Percentiles rank a stretch among this genome's conserved stretches.
phyloP scores from a whole-genome alignment of 2,113 vertebrate genomes.

The Xenopus tropicalis region DNA sequence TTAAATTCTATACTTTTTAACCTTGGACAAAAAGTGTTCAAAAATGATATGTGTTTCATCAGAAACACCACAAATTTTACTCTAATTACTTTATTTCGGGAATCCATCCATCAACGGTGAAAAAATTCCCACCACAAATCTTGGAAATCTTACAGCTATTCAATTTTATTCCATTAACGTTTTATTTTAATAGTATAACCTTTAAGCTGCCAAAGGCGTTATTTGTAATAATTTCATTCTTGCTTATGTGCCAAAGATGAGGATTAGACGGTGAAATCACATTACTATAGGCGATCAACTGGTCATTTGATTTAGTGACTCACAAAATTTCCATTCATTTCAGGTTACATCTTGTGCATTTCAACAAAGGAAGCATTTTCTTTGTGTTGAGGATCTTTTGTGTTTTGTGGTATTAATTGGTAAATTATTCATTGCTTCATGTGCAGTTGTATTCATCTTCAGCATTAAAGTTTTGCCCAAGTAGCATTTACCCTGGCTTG shows the following conservation, averaged over 20 bases:
- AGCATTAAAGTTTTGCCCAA: too few relatives aligned
- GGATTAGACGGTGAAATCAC: conserved; percentile 40
- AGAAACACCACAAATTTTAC: conserved; percentile 45
- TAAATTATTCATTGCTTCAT: too few relatives aligned
- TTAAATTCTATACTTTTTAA: conserved; percentile 32
- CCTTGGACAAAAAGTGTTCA: conserved; percentile 21
- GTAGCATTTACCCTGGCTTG: too few relatives aligned
- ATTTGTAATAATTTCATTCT: conserved; percentile 47
- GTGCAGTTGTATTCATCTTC: too few relatives aligned
- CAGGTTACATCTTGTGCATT: conserved; percentile 8
- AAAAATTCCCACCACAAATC: conserved; percentile 52
- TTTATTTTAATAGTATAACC: conserved; percentile 56
- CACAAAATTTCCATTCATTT: conserved; percentile 17
- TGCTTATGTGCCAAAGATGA: conserved; percentile 35
- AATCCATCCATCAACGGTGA: conserved; percentile 48
- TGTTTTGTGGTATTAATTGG: too few relatives aligned
- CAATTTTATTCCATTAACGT: conserved; percentile 49
- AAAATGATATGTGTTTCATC: conserved; percentile 36
- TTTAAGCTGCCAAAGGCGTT: conserved; percentile 50
- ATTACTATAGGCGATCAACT: conserved; percentile 34
- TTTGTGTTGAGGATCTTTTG: too few relatives aligned
- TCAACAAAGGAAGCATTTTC: neutral
- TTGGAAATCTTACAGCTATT: conserved; percentile 56
- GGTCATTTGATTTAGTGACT: conserved; percentile 38
- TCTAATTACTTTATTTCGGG: conserved; percentile 47